A percentile compares a stretch with the other conserved stretches of the same genome.
phyloP scores from a whole-genome alignment of 2,113 vertebrate genomes.

The Cryptotis parvus region DNA sequence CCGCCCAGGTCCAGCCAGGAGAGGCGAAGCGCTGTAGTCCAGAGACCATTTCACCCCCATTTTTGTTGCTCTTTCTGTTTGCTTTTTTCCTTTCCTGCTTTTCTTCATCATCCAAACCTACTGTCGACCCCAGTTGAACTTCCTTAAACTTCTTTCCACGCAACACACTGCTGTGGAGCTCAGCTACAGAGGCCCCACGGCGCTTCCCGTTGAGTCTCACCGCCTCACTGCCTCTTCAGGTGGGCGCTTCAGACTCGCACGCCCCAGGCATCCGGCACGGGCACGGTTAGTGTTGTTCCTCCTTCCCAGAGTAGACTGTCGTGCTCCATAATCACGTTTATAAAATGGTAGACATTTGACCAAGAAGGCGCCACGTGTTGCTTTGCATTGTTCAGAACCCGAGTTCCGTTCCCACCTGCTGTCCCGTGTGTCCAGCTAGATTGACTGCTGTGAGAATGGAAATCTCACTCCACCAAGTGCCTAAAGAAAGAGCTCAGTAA shows the following conservation, averaged over 20 bases:
- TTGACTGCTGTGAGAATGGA: not conserved
- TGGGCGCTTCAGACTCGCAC: conserved; percentile 3
- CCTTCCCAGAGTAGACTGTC: not conserved
- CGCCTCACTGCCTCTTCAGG: not conserved
- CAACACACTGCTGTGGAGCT: not conserved
- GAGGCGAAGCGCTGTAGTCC: too few species aligned
- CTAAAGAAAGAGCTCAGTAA: not conserved
- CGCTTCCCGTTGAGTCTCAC: too few species aligned
- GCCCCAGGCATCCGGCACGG: not conserved
- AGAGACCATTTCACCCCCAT: not conserved
- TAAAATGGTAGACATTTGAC: not conserved
- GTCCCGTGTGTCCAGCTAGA: not conserved
- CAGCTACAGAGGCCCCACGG: too few species aligned
- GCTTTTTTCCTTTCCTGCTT: conserved; percentile 14
- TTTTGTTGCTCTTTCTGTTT: not conserved
- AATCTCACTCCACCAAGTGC: not conserved
- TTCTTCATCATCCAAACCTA: not conserved
- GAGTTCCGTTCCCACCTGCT: not conserved
- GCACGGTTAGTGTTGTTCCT: not conserved
- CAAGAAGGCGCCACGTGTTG: not conserved
- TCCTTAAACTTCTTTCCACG: conserved; percentile 31
- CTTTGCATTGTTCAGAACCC: not conserved
- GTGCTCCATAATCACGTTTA: not conserved
- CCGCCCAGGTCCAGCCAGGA: too few species aligned
- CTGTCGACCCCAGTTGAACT: not conserved